phyloP scores from a whole-genome alignment of 2,888 invertebrate genomes.

The Chorisops tibialis region DNA sequence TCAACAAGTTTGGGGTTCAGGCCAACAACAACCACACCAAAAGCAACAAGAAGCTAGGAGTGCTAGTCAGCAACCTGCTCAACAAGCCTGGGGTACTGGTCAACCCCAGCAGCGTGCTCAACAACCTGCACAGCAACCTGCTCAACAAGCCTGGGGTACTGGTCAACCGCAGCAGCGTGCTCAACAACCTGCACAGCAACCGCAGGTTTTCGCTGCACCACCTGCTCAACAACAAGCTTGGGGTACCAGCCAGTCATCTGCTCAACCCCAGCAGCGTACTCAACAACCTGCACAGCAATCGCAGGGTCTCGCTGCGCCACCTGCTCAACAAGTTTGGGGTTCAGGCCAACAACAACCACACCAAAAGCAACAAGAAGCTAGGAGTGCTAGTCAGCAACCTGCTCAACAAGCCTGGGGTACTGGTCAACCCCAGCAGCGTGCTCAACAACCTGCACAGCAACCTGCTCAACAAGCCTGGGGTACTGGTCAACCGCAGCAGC shows the following conservation, averaged over 20 bases:
- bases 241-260: neutral
- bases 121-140: conserved; percentile 8
- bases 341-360: neutral
- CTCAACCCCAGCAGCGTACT: conserved; percentile 11
- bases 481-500: neutral
- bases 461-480: neutral
- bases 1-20: neutral
- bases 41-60: neutral
- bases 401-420: neutral
- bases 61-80: no score
- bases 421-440: neutral
- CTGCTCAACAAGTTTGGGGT: neutral
- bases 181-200: conserved; percentile 17
- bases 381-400: no score
- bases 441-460: neutral
- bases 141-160: neutral
- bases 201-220: neutral
- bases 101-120: conserved; percentile 22
- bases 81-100: neutral
- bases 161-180: neutral
- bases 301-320: neutral
- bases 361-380: neutral
- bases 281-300: conserved; percentile 15
- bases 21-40: neutral
- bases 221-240: neutral